A percentile compares a stretch with the other conserved stretches of the same genome.
phyloP scores from a whole-genome alignment of 2,113 vertebrate species.

The Heterotilapia buettikoferi region DNA sequence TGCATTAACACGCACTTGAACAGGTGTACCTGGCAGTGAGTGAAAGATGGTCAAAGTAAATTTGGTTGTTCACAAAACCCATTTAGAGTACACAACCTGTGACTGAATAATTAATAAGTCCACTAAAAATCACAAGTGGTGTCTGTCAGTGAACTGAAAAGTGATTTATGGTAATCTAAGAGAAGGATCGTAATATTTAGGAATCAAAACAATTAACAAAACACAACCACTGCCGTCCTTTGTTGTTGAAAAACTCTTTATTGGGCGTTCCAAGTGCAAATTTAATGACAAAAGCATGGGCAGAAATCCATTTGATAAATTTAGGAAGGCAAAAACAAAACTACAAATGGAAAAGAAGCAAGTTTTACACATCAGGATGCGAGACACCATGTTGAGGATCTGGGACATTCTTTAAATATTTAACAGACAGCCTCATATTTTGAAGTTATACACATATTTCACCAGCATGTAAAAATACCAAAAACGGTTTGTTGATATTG shows the following conservation, averaged over 20 bases:
- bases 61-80: neutral
- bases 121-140: neutral
- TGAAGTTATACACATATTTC: neutral
- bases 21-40: neutral
- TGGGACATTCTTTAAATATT: neutral
- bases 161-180: rapidly evolving
- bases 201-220: neutral
- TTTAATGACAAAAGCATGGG: neutral
- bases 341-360: neutral
- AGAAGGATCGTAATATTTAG: neutral
- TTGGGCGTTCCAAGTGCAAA: slow-evolving; percentile 27
- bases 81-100: neutral
- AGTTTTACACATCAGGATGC: neutral
- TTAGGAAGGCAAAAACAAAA: neutral
- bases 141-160: neutral
- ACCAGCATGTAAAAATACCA: neutral
- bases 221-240: rapidly evolving
- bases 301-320: neutral
- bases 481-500: neutral
- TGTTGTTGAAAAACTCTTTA: slow-evolving; percentile 42
- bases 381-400: neutral
- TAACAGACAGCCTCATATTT: neutral
- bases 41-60: neutral
- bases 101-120: neutral
- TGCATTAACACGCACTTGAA: neutral